These are phyloP conservation scores for Hirudinaria manillensis DNA, from an alignment of 2,888 invertebrate genomes.

Conservation along the genomic window DNA sequence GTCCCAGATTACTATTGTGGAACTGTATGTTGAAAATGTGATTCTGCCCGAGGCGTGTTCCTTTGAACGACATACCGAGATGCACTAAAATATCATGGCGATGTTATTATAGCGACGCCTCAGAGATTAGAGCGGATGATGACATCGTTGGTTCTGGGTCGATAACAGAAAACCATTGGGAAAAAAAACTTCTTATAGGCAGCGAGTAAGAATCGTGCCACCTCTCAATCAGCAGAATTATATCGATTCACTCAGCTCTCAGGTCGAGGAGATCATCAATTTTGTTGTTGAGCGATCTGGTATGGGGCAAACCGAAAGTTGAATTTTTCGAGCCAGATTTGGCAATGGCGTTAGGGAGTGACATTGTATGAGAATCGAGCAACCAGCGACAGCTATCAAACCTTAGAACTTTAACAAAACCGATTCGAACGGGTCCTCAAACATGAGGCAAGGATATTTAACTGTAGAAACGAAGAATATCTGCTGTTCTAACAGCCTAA, in stretches of 20 bases:
- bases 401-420: too few relatives aligned
- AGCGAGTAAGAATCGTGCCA: not conserved
- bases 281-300: conserved; percentile 4
- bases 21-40: not conserved
- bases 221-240: not conserved
- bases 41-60: conserved; percentile 1
- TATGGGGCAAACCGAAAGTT: not conserved
- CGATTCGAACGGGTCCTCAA: too few relatives aligned
- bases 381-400: too few relatives aligned
- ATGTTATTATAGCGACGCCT: not conserved
- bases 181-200: not conserved
- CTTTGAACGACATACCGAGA: not conserved
- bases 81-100: not conserved
- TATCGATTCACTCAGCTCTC: not conserved
- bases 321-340: not conserved
- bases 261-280: not conserved
- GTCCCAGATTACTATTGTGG: not conserved
- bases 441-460: too few relatives aligned
- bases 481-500: too few relatives aligned
- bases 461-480: too few relatives aligned
- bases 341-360: too few relatives aligned
- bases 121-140: not conserved
- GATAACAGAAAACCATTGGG: not conserved
- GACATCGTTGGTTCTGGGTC: not conserved
- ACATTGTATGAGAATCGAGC: too few relatives aligned